Conservation (phyloP, 2,797 vertebrate species). For the Borostomias antarcticus region DNA sequence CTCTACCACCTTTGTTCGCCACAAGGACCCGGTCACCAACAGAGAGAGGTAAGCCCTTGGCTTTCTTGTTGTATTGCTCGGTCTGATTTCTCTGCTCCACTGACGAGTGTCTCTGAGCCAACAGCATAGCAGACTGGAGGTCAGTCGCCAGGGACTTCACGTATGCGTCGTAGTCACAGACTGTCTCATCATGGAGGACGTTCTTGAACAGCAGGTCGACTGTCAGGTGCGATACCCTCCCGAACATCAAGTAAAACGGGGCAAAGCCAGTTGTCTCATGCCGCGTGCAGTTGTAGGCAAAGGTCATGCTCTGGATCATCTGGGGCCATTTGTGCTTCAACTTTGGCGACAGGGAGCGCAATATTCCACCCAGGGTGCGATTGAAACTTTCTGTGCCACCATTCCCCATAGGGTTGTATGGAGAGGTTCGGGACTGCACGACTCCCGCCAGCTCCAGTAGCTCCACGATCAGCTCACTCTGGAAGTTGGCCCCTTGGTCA, state of each 20-base stretch:
- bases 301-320: slow-evolving; percentile 15
- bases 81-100: slow-evolving; percentile 17
- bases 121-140: slow-evolving; percentile 18
- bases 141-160: not conserved
- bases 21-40: slow-evolving; percentile 30
- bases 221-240: slow-evolving; percentile 11
- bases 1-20: slow-evolving; percentile 16
- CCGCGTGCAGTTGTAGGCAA: slow-evolving; percentile 9
- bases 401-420: slow-evolving; percentile 31
- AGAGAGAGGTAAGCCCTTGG: slow-evolving; percentile 10
- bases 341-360: slow-evolving; percentile 12
- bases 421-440: slow-evolving; percentile 4
- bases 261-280: slow-evolving; percentile 21
- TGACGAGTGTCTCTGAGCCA: not conserved
- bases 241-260: slow-evolving; percentile 24
- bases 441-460: not conserved
- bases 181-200: slow-evolving; percentile 7
- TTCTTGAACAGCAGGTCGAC: slow-evolving; percentile 24
- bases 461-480: slow-evolving; percentile 15
- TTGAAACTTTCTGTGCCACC: slow-evolving; percentile 27
- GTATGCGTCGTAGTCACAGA: slow-evolving; percentile 24
- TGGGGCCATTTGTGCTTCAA: slow-evolving; percentile 31
- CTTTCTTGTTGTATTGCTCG: slow-evolving; percentile 23
- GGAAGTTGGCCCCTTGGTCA: slow-evolving; percentile 15
- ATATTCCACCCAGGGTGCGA: slow-evolving; percentile 23